phyloP scores from a whole-genome alignment of 37 sponge, comb jelly and placozoan species.

The Ephydatia muelleri region DNA sequence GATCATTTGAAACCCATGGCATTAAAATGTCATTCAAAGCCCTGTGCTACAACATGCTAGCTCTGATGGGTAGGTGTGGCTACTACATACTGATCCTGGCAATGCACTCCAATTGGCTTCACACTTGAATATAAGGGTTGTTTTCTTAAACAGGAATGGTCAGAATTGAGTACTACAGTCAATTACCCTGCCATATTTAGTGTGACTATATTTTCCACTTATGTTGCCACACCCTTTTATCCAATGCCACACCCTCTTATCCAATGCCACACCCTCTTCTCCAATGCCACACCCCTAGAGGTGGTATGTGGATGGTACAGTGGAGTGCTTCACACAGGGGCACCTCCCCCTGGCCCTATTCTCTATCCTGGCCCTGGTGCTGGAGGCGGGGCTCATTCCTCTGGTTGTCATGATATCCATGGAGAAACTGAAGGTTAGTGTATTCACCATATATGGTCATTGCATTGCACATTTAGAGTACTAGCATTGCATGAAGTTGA shows the following conservation, averaged over 20 bases:
- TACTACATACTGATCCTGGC: too few relatives aligned
- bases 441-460: too few relatives aligned
- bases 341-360: slow-evolving; percentile 63
- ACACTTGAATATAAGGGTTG: too few relatives aligned
- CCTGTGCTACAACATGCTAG: too few relatives aligned
- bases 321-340: slow-evolving; percentile 49
- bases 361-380: slow-evolving; percentile 43
- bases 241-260: not conserved
- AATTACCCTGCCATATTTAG: not conserved
- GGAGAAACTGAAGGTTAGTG: slow-evolving; percentile 5
- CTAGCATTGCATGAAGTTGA: too few relatives aligned
- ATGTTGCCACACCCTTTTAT: not conserved
- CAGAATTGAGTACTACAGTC: not conserved
- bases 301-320: slow-evolving; percentile 66
- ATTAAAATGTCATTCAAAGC: too few relatives aligned
- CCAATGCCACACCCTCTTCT: not conserved
- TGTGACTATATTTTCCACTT: not conserved
- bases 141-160: too few relatives aligned
- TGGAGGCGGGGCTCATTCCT: slow-evolving; percentile 24
- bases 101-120: too few relatives aligned
- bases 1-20: too few relatives aligned
- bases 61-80: too few relatives aligned
- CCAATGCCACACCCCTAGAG: not conserved
- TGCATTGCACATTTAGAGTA: too few relatives aligned
- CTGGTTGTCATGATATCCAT: slow-evolving; percentile 2